Conservation (phyloP, 2,113 vertebrate genomes). For the Ranitomeya imitator region DNA sequence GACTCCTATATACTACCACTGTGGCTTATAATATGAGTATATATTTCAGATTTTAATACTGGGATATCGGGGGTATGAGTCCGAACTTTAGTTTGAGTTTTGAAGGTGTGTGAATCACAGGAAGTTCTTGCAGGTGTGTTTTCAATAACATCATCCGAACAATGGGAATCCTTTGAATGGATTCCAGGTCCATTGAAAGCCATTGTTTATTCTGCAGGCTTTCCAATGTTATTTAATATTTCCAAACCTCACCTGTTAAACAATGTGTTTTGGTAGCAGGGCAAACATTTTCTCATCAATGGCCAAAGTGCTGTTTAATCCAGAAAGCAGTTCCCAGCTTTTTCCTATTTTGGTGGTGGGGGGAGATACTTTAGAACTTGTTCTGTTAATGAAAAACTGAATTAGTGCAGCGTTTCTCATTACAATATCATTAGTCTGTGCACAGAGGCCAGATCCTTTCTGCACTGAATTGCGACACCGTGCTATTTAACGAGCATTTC, state of each 20-base stretch:
- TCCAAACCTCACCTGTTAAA: slow-evolving; percentile 49
- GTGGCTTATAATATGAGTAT: not conserved
- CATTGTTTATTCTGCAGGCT: slow-evolving; percentile 48
- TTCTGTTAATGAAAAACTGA: slow-evolving; percentile 6
- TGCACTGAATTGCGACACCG: slow-evolving; percentile 23
- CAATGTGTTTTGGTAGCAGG: slow-evolving; percentile 44
- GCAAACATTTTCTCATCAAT: slow-evolving; percentile 43
- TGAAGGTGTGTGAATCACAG: slow-evolving; percentile 45
- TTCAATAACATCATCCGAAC: slow-evolving; percentile 51
- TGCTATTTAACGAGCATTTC: slow-evolving; percentile 36
- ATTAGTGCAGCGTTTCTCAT: not conserved
- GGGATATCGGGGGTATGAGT: not conserved
- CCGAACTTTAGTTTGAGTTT: not conserved
- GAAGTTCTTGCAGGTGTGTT: slow-evolving; percentile 54
- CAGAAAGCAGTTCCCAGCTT: slow-evolving; percentile 17
- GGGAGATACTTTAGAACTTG: slow-evolving; percentile 11
- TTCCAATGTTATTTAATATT: slow-evolving; percentile 58
- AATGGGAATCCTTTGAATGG: slow-evolving; percentile 54
- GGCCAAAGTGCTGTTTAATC: slow-evolving; percentile 26
- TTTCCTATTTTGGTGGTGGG: not conserved
- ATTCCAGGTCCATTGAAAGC: slow-evolving; percentile 46
- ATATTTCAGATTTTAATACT: not conserved
- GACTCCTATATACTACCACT: not conserved
- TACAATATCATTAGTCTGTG: slow-evolving; percentile 13
- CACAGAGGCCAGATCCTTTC: slow-evolving; percentile 24